phyloP scores from a whole-genome alignment of 2,113 vertebrate genomes.

The Lepisosteus oculatus region DNA sequence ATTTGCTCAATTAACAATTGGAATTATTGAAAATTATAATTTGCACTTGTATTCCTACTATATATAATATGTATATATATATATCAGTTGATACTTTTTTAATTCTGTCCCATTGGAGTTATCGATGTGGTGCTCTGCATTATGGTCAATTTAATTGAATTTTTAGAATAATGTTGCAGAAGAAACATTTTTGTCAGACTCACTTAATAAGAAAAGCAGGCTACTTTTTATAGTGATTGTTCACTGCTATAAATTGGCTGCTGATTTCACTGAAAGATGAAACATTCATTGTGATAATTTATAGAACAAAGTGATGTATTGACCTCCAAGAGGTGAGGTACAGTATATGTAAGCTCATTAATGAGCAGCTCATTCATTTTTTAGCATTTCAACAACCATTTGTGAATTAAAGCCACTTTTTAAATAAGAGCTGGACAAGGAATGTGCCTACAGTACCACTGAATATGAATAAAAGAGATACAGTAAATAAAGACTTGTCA shows the following conservation, averaged over 20 bases:
- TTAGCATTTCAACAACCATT: not conserved
- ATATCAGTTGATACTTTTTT: too few relatives aligned
- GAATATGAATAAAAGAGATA: not conserved
- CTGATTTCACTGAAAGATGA: not conserved
- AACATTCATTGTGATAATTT: constrained; percentile 4
- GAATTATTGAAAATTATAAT: too few relatives aligned
- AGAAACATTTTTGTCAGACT: too few relatives aligned
- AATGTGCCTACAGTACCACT: too few relatives aligned
- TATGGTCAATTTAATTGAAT: too few relatives aligned
- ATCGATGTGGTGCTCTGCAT: too few relatives aligned
- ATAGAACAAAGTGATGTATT: constrained; percentile 17
- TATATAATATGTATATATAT: too few relatives aligned
- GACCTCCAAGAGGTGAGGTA: constrained; percentile 11
- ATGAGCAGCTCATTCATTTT: constrained; percentile 1
- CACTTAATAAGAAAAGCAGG: too few relatives aligned
- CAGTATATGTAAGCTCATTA: constrained; percentile 7
- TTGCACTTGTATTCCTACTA: too few relatives aligned
- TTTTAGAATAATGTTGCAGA: too few relatives aligned
- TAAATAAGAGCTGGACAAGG: not conserved
- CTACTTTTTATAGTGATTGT: not conserved
- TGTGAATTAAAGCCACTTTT: not conserved
- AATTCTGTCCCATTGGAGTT: too few relatives aligned
- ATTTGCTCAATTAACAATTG: too few relatives aligned
- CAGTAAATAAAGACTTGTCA: not conserved
- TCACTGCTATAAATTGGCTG: not conserved